Conservation (phyloP, 2,888 invertebrate genomes). For the Microplitis manilae region DNA sequence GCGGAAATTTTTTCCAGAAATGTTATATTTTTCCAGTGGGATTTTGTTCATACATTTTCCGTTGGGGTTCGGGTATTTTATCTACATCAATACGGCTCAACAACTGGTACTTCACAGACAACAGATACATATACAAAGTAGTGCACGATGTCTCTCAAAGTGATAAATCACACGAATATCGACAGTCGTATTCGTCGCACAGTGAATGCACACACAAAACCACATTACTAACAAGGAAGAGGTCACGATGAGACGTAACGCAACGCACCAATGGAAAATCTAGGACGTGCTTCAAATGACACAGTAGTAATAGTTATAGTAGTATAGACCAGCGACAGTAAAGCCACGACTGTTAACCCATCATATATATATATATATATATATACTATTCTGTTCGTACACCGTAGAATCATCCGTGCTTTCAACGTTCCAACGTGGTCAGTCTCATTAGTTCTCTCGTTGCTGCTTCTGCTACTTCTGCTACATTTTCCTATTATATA, state of each 20-base stretch:
- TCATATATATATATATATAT: neutral
- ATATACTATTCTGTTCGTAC: slow-evolving; percentile 13
- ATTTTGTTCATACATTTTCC: neutral
- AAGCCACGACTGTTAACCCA: slow-evolving; percentile 15
- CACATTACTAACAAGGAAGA: slow-evolving; percentile 17
- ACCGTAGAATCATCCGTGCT: slow-evolving; percentile 19
- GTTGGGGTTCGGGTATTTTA: neutral
- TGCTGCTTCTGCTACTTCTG: slow-evolving; percentile 5
- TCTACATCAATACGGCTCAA: neutral
- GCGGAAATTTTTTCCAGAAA: neutral
- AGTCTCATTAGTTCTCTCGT: slow-evolving; percentile 48
- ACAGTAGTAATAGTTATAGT: slow-evolving; percentile 13
- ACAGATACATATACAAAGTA: neutral
- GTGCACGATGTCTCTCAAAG: neutral
- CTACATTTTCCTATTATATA: slow-evolving; percentile 1
- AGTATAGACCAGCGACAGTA: slow-evolving; percentile 6
- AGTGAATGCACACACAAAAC: slow-evolving; percentile 18
- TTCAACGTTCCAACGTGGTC: slow-evolving; percentile 40
- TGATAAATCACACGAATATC: slow-evolving; percentile 36
- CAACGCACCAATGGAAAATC: slow-evolving; percentile 11
- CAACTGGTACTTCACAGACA: neutral
- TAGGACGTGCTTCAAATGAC: slow-evolving; percentile 29
- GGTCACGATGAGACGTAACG: slow-evolving; percentile 21
- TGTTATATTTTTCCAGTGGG: neutral
- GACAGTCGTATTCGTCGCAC: slow-evolving; percentile 27